Conservation (phyloP, 2,888 invertebrate genomes). For the Beris morrisii region DNA sequence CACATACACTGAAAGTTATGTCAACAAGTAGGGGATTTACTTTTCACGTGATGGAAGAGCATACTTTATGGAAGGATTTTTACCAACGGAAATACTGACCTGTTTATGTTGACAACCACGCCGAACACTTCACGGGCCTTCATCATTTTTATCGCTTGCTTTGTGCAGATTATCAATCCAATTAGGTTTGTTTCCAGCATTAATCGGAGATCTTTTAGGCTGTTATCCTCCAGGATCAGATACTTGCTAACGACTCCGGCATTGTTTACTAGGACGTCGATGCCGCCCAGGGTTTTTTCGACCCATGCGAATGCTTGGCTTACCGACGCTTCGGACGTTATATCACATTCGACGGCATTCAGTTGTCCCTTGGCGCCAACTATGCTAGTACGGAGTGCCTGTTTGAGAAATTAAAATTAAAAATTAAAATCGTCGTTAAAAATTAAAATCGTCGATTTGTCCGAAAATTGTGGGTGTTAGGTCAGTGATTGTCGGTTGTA, state of each 20-base stretch:
- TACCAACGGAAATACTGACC: conserved; percentile 35
- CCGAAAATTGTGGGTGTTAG: too few species aligned
- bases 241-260: conserved; percentile 43
- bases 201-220: conserved; percentile 51
- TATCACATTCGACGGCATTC: conserved; percentile 46
- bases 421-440: too few species aligned
- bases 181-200: conserved; percentile 60
- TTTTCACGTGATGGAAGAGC: neutral
- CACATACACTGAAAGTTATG: conserved; percentile 42
- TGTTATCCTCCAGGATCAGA: conserved; percentile 44
- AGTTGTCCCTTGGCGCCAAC: conserved; percentile 44
- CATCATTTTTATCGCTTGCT: conserved; percentile 60
- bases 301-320: conserved; percentile 45
- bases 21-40: neutral
- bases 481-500: too few species aligned
- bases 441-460: too few species aligned
- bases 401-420: neutral
- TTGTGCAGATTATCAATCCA: conserved; percentile 58
- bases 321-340: conserved; percentile 44
- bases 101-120: conserved; percentile 45
- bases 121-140: conserved; percentile 57
- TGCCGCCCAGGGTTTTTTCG: conserved; percentile 45
- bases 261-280: conserved; percentile 45
- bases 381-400: conserved; percentile 43
- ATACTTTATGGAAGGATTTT: neutral